Conservation (phyloP, 1,140 invertebrate genomes). For the Metopolophium dirhodum region DNA sequence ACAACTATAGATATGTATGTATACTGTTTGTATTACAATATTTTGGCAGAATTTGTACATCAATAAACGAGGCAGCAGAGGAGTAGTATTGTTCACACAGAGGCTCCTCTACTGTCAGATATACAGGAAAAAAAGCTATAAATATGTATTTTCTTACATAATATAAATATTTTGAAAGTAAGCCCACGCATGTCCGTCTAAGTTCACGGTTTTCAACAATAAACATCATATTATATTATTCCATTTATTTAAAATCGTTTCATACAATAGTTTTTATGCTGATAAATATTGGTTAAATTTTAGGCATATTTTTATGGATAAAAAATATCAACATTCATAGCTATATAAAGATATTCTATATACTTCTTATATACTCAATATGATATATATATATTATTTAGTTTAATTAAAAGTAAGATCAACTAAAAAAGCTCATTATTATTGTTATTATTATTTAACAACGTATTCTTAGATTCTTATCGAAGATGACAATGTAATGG, state of each 20-base stretch:
- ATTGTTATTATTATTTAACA: constrained; percentile 15
- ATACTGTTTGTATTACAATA: too few relatives aligned
- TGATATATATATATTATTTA: not conserved
- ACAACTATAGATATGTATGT: too few relatives aligned
- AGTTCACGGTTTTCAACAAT: not conserved
- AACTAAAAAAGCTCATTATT: not conserved
- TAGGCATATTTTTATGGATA: not conserved
- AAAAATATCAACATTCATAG: not conserved
- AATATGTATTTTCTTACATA: not conserved
- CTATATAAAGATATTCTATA: not conserved
- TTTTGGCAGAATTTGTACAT: too few relatives aligned
- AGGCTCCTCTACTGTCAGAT: too few relatives aligned
- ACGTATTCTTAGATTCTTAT: not conserved
- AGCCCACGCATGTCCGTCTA: not conserved
- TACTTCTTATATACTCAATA: not conserved
- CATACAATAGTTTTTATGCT: not conserved
- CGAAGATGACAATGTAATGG: not conserved
- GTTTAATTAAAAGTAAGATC: not conserved
- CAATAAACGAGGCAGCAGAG: too few relatives aligned
- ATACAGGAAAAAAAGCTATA: too few relatives aligned
- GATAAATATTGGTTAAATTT: not conserved
- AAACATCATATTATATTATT: not conserved
- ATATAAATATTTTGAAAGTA: not conserved
- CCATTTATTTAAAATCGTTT: not conserved
- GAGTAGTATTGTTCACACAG: too few relatives aligned